Percentiles rank a stretch among this genome's conserved stretches.
These are phyloP conservation scores for Athene cunicularia DNA, from an alignment of 2,113 vertebrate species.

Conservation along the genomic window DNA sequence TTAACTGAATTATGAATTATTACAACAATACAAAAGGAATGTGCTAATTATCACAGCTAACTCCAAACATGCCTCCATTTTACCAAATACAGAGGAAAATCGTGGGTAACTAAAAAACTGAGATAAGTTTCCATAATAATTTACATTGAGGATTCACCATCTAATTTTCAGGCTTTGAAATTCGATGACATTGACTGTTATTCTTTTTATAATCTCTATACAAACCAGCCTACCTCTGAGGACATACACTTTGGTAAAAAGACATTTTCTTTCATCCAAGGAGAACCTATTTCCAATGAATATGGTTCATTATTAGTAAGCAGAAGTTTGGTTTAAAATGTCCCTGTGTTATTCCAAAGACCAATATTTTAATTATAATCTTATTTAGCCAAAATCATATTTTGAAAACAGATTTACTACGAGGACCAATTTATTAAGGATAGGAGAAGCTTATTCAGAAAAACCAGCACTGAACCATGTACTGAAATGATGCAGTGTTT, in stretches of 20 bases:
- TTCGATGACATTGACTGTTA: background rate
- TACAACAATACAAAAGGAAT: background rate
- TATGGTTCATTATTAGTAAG: background rate
- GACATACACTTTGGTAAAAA: background rate
- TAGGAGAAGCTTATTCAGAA: background rate
- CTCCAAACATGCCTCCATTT: background rate
- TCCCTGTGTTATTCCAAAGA: background rate
- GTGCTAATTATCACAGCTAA: background rate
- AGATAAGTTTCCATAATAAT: background rate
- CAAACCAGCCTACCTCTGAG: background rate
- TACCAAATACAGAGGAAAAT: background rate
- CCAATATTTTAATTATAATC: background rate
- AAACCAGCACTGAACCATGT: background rate
- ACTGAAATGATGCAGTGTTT: background rate
- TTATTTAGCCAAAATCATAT: background rate
- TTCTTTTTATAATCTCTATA: background rate
- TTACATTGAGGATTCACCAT: background rate
- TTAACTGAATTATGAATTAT: background rate
- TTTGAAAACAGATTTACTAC: background rate
- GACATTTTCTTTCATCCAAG: background rate
- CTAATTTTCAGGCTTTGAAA: background rate
- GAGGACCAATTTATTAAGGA: background rate
- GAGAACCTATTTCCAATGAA: background rate
- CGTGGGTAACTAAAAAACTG: background rate
- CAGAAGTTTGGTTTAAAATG: background rate